Evolutionary conservation across 2,888 invertebrate genomes (phyloP).

Genomic region (Nematopogon swammerdamellus): DNA sequence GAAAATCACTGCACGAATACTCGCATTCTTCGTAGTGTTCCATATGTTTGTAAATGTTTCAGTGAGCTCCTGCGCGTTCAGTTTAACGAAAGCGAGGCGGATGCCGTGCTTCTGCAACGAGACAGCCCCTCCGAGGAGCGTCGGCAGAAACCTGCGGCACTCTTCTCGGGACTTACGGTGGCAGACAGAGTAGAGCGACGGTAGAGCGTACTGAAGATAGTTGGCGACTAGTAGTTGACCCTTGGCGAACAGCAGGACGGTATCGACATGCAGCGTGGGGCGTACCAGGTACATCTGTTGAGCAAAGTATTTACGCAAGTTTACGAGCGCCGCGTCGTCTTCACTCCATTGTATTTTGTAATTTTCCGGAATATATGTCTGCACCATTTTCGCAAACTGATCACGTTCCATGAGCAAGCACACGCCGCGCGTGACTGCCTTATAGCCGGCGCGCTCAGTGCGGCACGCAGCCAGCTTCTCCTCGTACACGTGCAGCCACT

Average conservation of each 20-base stretch:
- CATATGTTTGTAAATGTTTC: slow-evolving; percentile 23
- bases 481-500: slow-evolving; percentile 21
- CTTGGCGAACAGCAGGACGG: slow-evolving; percentile 26
- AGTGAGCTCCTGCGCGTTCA: slow-evolving; percentile 20
- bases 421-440: slow-evolving; percentile 23
- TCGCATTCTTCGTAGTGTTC: slow-evolving; percentile 26
- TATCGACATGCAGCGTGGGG: slow-evolving; percentile 26
- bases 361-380: slow-evolving; percentile 25
- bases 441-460: slow-evolving; percentile 17
- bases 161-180: slow-evolving; percentile 14
- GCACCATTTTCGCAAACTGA: slow-evolving; percentile 19
- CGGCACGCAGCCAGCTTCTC: slow-evolving; percentile 15
- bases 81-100: slow-evolving; percentile 24
- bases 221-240: too few species aligned
- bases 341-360: slow-evolving; percentile 28
- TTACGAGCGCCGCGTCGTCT: slow-evolving; percentile 23
- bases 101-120: slow-evolving; percentile 37
- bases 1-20: slow-evolving; percentile 29
- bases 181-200: slow-evolving; percentile 29
- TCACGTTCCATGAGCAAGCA: slow-evolving; percentile 21
- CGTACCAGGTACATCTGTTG: slow-evolving; percentile 34
- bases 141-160: slow-evolving; percentile 20
- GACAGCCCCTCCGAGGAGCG: slow-evolving; percentile 19
- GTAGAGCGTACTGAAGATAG: slow-evolving; percentile 30
- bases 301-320: slow-evolving; percentile 27